phyloP scores from a whole-genome alignment of 2,888 invertebrate species.

The Tipula unca region DNA sequence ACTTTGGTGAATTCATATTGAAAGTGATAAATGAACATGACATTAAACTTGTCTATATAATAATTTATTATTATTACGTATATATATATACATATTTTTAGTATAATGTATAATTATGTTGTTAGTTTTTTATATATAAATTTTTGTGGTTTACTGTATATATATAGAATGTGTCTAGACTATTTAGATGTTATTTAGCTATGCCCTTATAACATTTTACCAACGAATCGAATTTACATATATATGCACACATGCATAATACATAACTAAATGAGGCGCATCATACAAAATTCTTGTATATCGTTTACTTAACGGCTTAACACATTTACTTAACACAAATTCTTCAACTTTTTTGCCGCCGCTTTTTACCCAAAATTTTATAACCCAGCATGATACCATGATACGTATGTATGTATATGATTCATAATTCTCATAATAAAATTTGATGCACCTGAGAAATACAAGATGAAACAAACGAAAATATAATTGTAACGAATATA shows the following conservation, averaged over 20 bases:
- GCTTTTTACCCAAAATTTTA: background rate
- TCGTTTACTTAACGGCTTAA: background rate
- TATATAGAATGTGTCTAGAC: background rate
- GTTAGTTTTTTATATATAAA: no score
- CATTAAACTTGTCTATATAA: background rate
- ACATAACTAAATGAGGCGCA: background rate
- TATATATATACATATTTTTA: background rate
- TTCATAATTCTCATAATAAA: background rate
- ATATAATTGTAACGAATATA: background rate
- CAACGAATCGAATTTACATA: no score
- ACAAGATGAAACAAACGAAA: background rate
- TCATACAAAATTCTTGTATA: background rate
- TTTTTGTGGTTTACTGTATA: background rate
- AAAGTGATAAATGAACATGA: conserved; percentile 8
- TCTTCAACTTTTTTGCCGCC: background rate
- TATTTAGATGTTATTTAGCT: background rate
- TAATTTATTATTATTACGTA: background rate
- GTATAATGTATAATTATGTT: no score
- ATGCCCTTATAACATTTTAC: background rate
- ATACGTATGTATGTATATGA: background rate
- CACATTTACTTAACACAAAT: background rate
- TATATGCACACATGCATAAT: no score
- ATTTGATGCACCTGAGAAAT: background rate
- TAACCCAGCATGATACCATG: background rate
- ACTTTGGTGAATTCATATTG: background rate